Percentiles rank a stretch among this genome's conserved stretches.
Evolutionary conservation across 2,113 vertebrate species (phyloP).

Genomic region (Oxyruncus cristatus): DNA sequence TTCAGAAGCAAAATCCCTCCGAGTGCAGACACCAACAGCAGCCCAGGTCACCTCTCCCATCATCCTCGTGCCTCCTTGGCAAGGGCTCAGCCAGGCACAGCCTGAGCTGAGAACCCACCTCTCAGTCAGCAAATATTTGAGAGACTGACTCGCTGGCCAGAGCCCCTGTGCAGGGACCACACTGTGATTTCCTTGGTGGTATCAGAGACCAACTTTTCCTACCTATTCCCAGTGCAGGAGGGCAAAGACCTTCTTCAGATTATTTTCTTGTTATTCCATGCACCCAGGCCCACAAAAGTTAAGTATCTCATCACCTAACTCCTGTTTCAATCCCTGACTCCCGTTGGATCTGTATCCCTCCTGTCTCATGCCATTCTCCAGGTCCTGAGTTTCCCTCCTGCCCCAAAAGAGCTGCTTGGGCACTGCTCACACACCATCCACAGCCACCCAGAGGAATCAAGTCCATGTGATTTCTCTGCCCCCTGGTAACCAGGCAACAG

Average conservation of each 20-base stretch:
- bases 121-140: conserved; percentile 23
- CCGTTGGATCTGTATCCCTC: background rate
- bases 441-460: background rate
- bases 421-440: background rate
- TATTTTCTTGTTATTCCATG: background rate
- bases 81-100: background rate
- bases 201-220: background rate
- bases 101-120: background rate
- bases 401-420: background rate
- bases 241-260: background rate
- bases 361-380: background rate
- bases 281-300: background rate
- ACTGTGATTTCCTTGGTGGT: background rate
- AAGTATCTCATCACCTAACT: background rate
- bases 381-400: background rate
- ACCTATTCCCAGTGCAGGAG: background rate
- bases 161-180: background rate
- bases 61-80: background rate
- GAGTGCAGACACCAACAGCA: background rate
- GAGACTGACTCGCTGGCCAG: background rate
- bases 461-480: background rate
- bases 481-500: background rate
- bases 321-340: background rate
- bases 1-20: background rate
- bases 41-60: background rate